A percentile compares a stretch with the other conserved stretches of the same genome.
Evolutionary conservation across 2,888 invertebrate genomes (phyloP).

Genomic region (Aethes cnicana): DNA sequence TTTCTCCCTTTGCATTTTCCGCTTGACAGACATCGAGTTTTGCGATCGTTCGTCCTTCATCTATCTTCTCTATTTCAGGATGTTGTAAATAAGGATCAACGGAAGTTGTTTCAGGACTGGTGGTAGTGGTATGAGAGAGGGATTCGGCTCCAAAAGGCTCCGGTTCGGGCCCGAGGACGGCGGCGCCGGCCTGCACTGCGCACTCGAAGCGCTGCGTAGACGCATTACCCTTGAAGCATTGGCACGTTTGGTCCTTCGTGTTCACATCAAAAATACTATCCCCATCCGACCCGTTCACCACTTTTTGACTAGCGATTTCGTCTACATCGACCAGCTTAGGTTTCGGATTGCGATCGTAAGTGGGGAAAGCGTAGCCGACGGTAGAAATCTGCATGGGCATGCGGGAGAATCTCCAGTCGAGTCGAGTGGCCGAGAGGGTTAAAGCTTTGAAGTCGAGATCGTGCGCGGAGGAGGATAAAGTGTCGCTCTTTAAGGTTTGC

Average conservation of each 20-base stretch:
- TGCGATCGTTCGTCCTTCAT: not conserved
- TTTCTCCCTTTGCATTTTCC: not conserved
- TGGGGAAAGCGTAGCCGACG: constrained; percentile 59
- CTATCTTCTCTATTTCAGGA: not conserved
- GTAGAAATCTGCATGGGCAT: constrained; percentile 64
- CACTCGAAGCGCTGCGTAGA: not conserved
- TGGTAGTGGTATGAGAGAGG: no score
- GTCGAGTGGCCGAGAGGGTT: constrained; percentile 44
- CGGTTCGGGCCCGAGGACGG: not conserved
- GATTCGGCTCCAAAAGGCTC: no score
- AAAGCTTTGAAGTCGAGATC: constrained; percentile 45
- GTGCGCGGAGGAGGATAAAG: constrained; percentile 35
- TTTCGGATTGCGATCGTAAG: constrained; percentile 33
- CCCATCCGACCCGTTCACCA: constrained; percentile 15
- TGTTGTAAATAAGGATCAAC: no score
- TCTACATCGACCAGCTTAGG: not conserved
- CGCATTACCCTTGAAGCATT: constrained; percentile 37
- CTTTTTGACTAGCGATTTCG: not conserved
- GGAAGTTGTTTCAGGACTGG: no score
- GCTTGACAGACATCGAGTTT: not conserved
- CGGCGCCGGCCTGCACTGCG: not conserved
- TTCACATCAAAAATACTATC: constrained; percentile 32
- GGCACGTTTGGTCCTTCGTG: constrained; percentile 34
- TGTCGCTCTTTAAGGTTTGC: constrained; percentile 40
- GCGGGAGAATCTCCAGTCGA: constrained; percentile 50